These are phyloP conservation scores for Listrodromus nycthemerus DNA, from an alignment of 2,888 invertebrate species.

Conservation along the genomic window DNA sequence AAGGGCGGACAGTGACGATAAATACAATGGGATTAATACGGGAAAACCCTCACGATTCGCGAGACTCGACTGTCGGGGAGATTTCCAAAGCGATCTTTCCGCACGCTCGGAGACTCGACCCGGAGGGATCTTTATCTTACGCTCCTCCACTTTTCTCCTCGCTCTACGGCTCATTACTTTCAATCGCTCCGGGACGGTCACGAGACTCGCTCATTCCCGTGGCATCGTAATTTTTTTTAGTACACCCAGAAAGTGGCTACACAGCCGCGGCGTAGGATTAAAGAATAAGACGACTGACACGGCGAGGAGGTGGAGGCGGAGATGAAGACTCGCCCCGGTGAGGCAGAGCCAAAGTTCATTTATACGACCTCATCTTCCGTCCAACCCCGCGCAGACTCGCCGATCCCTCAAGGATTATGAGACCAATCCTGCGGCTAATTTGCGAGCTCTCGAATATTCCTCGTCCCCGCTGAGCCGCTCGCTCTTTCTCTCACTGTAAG, in stretches of 20 bases:
- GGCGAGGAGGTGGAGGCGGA: conserved; percentile 45
- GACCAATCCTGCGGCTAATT: conserved; percentile 83
- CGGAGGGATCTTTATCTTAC: conserved; percentile 54
- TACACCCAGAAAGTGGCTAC: conserved; percentile 68
- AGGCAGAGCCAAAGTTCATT: conserved; percentile 78
- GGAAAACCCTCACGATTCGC: conserved; percentile 40
- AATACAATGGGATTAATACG: conserved; percentile 55
- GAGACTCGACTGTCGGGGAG: conserved; percentile 21
- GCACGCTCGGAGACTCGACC: conserved; percentile 30
- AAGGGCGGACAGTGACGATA: conserved; percentile 49
- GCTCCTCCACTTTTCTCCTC: conserved; percentile 68
- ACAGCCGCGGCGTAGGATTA: conserved; percentile 79
- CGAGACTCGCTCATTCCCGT: conserved; percentile 56
- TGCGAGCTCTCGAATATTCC: conserved; percentile 80
- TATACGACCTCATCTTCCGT: conserved; percentile 79
- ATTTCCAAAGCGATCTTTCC: conserved; percentile 42
- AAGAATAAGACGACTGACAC: conserved; percentile 79
- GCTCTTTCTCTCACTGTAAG: conserved; percentile 19
- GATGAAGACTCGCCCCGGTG: conserved; percentile 45
- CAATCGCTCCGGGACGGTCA: conserved; percentile 77
- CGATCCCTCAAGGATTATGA: conserved; percentile 83
- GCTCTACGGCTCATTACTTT: conserved; percentile 82
- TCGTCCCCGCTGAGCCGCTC: conserved; percentile 42
- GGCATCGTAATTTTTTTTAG: conserved; percentile 80
- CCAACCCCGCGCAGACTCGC: conserved; percentile 70